Percentiles rank a stretch among this genome's conserved stretches.
phyloP scores from a whole-genome alignment of 2,797 vertebrate genomes.

The Gobio occitaniae region DNA sequence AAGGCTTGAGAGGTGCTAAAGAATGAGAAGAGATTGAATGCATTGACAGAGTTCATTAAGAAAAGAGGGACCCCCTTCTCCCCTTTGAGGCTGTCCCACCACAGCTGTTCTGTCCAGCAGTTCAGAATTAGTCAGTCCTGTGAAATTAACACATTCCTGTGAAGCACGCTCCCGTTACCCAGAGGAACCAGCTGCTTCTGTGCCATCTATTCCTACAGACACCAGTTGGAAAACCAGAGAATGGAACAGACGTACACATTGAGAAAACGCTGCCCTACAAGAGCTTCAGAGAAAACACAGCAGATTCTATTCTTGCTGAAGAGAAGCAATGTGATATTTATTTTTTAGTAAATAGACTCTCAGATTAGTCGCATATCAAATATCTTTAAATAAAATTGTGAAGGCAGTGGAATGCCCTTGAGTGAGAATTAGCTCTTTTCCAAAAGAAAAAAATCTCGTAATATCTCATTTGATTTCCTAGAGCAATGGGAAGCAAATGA shows the following conservation, averaged over 20 bases:
- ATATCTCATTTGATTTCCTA: neutral
- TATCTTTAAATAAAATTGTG: neutral
- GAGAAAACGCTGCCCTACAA: neutral
- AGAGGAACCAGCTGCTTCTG: constrained; percentile 37
- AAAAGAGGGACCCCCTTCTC: constrained; percentile 60
- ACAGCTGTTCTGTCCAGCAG: constrained; percentile 71
- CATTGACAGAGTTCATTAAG: constrained; percentile 65
- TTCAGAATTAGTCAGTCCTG: constrained; percentile 63
- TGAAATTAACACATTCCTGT: constrained; percentile 66
- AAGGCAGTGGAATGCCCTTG: neutral
- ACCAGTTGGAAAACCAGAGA: constrained; percentile 9
- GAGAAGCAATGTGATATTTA: constrained; percentile 10
- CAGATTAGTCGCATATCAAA: neutral
- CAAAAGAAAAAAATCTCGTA: neutral
- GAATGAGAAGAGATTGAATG: constrained; percentile 48
- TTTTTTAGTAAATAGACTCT: constrained; percentile 2
- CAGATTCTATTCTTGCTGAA: constrained; percentile 38
- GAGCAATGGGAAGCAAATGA: neutral
- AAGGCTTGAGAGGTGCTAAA: constrained; percentile 39
- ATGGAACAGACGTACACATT: constrained; percentile 14
- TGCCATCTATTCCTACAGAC: constrained; percentile 23
- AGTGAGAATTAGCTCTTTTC: neutral
- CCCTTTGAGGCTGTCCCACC: constrained; percentile 48
- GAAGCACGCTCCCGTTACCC: constrained; percentile 64
- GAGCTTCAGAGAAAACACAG: constrained; percentile 32